phyloP scores from a whole-genome alignment of 2,888 invertebrate species.

The Zonitis immaculata region DNA sequence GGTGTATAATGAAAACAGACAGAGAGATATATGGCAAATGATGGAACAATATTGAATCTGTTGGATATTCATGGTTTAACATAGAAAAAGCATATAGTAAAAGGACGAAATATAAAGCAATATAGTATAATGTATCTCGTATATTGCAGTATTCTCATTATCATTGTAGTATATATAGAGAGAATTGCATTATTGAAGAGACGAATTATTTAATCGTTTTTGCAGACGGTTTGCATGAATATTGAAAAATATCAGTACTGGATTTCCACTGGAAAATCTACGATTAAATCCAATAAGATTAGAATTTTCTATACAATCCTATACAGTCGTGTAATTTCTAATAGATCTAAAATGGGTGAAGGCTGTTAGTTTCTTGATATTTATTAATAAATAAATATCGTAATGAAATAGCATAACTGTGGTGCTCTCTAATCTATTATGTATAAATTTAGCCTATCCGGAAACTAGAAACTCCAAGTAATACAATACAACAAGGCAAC shows the following conservation, averaged over 20 bases:
- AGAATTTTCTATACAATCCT: no score
- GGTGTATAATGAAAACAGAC: not conserved
- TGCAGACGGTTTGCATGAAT: constrained; percentile 44
- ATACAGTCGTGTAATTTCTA: no score
- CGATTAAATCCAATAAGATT: not conserved
- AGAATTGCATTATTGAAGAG: constrained; percentile 42
- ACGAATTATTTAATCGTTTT: constrained; percentile 46
- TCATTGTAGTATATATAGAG: no score
- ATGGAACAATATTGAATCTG: constrained; percentile 15
- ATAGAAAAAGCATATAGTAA: constrained; percentile 21
- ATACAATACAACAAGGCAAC: constrained; percentile 31
- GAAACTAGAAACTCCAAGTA: constrained; percentile 34
- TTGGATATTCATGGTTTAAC: constrained; percentile 7
- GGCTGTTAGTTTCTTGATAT: no score
- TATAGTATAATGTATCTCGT: constrained; percentile 19
- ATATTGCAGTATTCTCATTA: constrained; percentile 32
- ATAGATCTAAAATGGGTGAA: no score
- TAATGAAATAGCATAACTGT: constrained; percentile 6
- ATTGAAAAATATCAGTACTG: constrained; percentile 31
- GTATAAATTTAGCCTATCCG: constrained; percentile 30
- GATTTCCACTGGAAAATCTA: not conserved
- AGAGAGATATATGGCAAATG: constrained; percentile 2
- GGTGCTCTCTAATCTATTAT: constrained; percentile 33
- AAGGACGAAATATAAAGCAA: constrained; percentile 7
- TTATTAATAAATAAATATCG: not conserved